Evolutionary conservation across 2,888 invertebrate genomes (phyloP), one percentile per base, ranked within the genome.

Genomic region (Cheilosia variabilis): DNA sequence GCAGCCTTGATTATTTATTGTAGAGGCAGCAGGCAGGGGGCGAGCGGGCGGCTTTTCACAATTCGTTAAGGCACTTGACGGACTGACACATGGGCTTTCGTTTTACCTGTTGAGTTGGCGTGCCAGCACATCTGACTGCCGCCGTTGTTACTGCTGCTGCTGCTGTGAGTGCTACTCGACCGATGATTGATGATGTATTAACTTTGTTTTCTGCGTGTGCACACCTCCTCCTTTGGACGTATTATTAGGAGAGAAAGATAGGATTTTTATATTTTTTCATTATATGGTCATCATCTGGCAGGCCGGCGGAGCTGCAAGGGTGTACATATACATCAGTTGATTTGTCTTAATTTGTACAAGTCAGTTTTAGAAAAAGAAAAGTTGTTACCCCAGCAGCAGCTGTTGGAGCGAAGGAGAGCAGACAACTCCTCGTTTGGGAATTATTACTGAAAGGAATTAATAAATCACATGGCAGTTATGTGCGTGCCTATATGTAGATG

Each of bases 331-430:
- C 37, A 37, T 19, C 87, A 65, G 63, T 82, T 82, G 87, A 87
- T 87, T 87, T 87, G 87, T 87, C 87, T 87, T 87, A 87, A 87
- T 87, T 87, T 87, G 87, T 82, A 87, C 69, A 87, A 81, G 80
- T 77, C 77, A 77, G 76, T 50, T 82, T 83, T 69, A 62, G 55
- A 58, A 77, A 77, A 68, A 43, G 45, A 78, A 68, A 71, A 60
- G 58, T 58, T 69, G 73, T 58, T 66, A 69, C 69, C 69, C 58
- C 65, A 47, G 82, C 24, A 41, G 34, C n/a, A 57, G n/a, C 17
- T 17, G 45, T 19, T 43, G 43, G 43, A 45, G 47, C n/a, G 47
- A 45, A 57, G 68, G 22, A 53, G 57, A 47, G 68, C 57, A 57
- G 58, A 55, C 71, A 80, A 68, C 76, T 72, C 86, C 80, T 68